Evolutionary conservation across 2,888 invertebrate species (phyloP), one percentile per base, ranked within the genome.

Genomic region (Scelioninae gen. 2): DNA sequence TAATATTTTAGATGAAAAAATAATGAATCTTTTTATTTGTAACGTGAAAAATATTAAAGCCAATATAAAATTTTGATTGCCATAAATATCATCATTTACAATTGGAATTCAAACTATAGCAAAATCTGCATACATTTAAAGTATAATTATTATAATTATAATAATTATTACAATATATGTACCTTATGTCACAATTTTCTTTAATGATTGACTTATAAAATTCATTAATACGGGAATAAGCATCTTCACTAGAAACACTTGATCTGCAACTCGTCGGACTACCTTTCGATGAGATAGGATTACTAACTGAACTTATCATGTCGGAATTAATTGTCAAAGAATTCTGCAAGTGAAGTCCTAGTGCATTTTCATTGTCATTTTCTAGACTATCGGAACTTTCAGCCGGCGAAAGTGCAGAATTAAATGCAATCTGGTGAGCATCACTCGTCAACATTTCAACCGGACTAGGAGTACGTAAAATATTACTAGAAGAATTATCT

Each of bases 261-360:
- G 88, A 87, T 0, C 87, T 86, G 0, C 89, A 88, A 78, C 89
- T 89, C 0, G 88, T 88, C 0, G 89, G 88, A 75, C 89, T 89
- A 74, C 89, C 89, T 79, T 90, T 89, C 1, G 89, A 89, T 0
- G 88, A 87, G 33, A 77, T n/a, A n/a, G n/a, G n/a, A n/a, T n/a
- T 35, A 48, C 79, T 81, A 11, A 80, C 45, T 3, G 81, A 79
- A 55, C 81, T 84, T n/a, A 78, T 70, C 0, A 80, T 82, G 57
- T 83, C 81, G 2, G 80, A 80, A 64, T 80, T 79, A 2, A 77
- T 73, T 19, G 75, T 75, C 46, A 80, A 53, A 19, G 81, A 79
- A 11, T 74, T 77, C 5, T 80, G 74, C 1, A 80, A 57, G 13
- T 78, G 74, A 11, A 76, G 63, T n/a, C 65, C 77, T 13, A 73